Evolutionary conservation across 2,888 invertebrate genomes (phyloP).

Genomic region (Lepetodrilus schrolli): DNA sequence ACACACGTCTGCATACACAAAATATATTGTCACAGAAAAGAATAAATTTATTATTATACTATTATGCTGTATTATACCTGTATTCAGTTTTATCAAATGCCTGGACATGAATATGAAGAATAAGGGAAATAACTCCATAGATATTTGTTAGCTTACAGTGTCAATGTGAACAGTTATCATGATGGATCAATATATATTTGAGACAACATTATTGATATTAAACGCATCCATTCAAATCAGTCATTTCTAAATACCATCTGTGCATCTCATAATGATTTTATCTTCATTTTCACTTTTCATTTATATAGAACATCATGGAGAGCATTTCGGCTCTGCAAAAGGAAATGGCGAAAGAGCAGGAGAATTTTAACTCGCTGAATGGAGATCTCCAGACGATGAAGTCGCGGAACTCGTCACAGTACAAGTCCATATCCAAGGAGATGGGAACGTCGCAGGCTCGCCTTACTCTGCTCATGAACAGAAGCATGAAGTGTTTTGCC

Average conservation of each 20-base stretch:
- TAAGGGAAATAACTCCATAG: too few relatives aligned
- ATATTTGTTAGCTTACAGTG: too few relatives aligned
- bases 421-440: conserved; percentile 72
- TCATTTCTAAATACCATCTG: background rate
- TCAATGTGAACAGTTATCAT: too few relatives aligned
- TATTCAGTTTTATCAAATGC: too few relatives aligned
- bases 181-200: too few relatives aligned
- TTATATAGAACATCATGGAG: conserved; percentile 70
- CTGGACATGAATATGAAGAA: too few relatives aligned
- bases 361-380: conserved; percentile 73
- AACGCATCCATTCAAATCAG: background rate
- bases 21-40: too few relatives aligned
- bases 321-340: conserved; percentile 73
- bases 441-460: conserved; percentile 72
- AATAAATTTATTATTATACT: too few relatives aligned
- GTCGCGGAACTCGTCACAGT: conserved; percentile 67
- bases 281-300: conserved; percentile 12
- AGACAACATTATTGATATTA: background rate
- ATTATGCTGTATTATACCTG: too few relatives aligned
- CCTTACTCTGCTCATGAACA: conserved; percentile 74
- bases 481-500: conserved; percentile 76
- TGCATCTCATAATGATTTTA: background rate
- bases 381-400: conserved; percentile 63
- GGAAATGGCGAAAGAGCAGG: conserved; percentile 75
- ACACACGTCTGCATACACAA: too few relatives aligned